Evolutionary conservation across 2,888 invertebrate genomes (phyloP), one percentile per base, ranked within the genome.

Genomic region (Doris montereyensis): DNA sequence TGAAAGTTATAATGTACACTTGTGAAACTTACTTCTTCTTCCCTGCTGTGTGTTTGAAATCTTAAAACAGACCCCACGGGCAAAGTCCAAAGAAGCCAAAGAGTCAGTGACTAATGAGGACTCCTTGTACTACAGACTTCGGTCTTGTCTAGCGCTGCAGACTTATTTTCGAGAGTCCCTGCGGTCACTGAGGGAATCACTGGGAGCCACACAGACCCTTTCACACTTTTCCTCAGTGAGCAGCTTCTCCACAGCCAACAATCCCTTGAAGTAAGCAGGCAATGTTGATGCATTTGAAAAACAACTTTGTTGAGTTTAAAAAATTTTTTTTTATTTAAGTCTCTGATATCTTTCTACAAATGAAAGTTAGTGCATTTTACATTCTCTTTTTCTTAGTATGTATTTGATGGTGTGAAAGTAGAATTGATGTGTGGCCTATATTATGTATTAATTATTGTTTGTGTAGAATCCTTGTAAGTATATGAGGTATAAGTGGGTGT

Each of bases 151-250:
- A 8, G 85, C 86, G 0, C 85, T 90, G 13, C 90, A 90, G 83
- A 85, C 84, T 3, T 87, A 85, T 80, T 90, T 88, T 82, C 81
- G 89, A n/a, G 90, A 90, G 77, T 86, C 87, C 26, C 77, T 90
- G n/a, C 80, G 87, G 17, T 84, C 87, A 0, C 81, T 89, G 35
- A 80, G 88, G 24, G 89, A 89, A 68, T 84, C 88, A 5, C 84
- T 89, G 4, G 88, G 88, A 28, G 86, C 87, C 30, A 84, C 87
- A 10, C 87, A 86, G 79, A 88, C 85, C 75, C 85, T 89, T 78
- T 89, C 89, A 21, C 89, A 89, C 75, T 87, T 86, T 79, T 88
- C 89, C 4, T 90, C 90, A 3, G 83, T 90, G 77, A 89, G 89
- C 82, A 90, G 89, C 84, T 86, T 90, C 62, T 86, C 84, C 21